phyloP scores from a whole-genome alignment of 2,888 invertebrate species.

The Argyra leucocephala region DNA sequence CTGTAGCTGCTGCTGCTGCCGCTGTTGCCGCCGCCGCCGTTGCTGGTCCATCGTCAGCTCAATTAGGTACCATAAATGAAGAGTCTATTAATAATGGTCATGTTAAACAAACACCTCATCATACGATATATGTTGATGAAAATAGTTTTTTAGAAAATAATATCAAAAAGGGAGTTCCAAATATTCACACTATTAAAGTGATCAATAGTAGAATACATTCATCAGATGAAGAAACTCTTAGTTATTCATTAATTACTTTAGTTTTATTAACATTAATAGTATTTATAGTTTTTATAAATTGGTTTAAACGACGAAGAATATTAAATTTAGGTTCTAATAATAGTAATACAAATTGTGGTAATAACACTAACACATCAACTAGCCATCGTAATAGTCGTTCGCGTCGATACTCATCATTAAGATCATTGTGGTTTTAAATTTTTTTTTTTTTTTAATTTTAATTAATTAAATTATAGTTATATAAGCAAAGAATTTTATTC shows the following conservation, averaged over 20 bases:
- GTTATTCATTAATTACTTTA: slow-evolving; percentile 27
- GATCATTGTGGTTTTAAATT: slow-evolving; percentile 21
- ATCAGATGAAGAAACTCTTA: slow-evolving; percentile 27
- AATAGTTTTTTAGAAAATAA: slow-evolving; percentile 22
- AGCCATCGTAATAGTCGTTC: slow-evolving; percentile 14
- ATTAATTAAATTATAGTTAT: too few species aligned
- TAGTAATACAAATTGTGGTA: slow-evolving; percentile 20
- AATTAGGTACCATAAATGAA: too few species aligned
- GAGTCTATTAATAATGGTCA: slow-evolving; percentile 25
- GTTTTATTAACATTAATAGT: slow-evolving; percentile 29
- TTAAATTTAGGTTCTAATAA: slow-evolving; percentile 20
- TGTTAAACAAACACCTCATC: slow-evolving; percentile 25
- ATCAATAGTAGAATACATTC: slow-evolving; percentile 21
- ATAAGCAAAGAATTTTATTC: too few species aligned
- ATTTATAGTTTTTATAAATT: slow-evolving; percentile 30
- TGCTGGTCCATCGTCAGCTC: too few species aligned
- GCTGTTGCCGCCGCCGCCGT: slow-evolving; percentile 14
- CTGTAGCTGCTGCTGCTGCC: slow-evolving; percentile 21
- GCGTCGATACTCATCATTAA: slow-evolving; percentile 20
- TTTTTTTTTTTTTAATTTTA: neutral
- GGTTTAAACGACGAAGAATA: slow-evolving; percentile 28
- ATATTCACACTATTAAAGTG: slow-evolving; percentile 16
- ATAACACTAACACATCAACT: neutral
- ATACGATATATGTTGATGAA: slow-evolving; percentile 25
- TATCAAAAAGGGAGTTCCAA: slow-evolving; percentile 17